Base-by-base conservation (phyloP, 1,140 invertebrate genomes). In the Marisa cornuarietis region DNA sequence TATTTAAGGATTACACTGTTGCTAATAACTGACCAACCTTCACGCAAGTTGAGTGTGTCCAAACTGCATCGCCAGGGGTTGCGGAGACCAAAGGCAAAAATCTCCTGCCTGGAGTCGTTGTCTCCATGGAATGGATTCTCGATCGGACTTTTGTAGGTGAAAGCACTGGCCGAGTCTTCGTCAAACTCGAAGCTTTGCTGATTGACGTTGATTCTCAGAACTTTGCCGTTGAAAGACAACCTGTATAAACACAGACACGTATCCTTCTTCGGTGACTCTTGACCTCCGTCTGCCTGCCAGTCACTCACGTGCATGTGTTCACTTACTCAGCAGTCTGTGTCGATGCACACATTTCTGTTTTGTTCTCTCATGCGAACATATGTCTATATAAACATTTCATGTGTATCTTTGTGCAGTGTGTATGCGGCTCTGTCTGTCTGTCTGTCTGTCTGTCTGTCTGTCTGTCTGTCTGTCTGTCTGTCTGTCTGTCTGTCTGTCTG, bases 21-120 rank as follows among this genome's bases (percentile, higher is more conserved):
- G 26, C 22, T 16, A 42, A 8, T 3, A 31, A 9, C 13, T 26
- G n/a, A 24, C 58, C 31, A 76, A 86, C 87, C 86, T 78, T 85
- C 89, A 6, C 76, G 65, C 68, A 77, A 81, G 31, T 87, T 85
- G 0, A 85, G 87, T 22, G 79, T 68, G 71, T 90, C 89, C 65
- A 85, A 86, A 66, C 87, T 86, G 83, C 89, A 90, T 42, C 90
- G 83, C 90, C 90, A 90, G 26, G 87, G 85, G 81, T 90, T 90
- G 72, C 89, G 79, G 24, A 90, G 73, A 26, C 90, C 90, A 69
- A 87, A 86, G 26, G 89, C 90, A 74, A 87, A 90, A 11, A 90
- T 86, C 81, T 90, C 90, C 11, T 84, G 84, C 61, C 82, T 76
- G 73, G 83, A 82, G 11, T 62, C 42, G 14, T 69, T n/a, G 13